phyloP scores from a whole-genome alignment of 2,113 vertebrate species.

The Cynoglossus semilaevis region DNA sequence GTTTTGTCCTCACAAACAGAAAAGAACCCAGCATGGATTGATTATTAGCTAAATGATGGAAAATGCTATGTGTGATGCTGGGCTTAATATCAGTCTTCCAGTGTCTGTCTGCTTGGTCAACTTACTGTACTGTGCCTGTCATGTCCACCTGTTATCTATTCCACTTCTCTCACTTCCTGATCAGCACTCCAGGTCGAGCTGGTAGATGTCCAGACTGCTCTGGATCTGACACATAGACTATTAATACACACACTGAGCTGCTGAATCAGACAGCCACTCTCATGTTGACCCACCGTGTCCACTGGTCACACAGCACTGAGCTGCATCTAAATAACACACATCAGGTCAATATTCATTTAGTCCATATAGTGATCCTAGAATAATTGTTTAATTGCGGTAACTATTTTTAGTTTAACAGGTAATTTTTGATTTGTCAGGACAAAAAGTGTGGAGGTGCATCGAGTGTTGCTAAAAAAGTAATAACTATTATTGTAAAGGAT shows the following conservation, averaged over 20 bases:
- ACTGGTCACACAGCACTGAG: slow-evolving; percentile 1
- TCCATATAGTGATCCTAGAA: too few relatives aligned
- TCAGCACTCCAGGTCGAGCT: slow-evolving; percentile 17
- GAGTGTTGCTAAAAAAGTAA: too few relatives aligned
- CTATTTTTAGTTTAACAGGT: too few relatives aligned
- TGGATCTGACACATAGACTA: slow-evolving; percentile 38
- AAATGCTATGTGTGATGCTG: background rate
- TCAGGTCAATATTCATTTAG: background rate
- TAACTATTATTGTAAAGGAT: too few relatives aligned
- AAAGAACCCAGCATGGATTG: background rate
- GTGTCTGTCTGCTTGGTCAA: background rate
- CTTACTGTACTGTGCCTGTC: slow-evolving; percentile 1
- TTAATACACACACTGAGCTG: slow-evolving; percentile 33
- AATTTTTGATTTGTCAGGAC: too few relatives aligned
- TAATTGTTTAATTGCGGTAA: too few relatives aligned
- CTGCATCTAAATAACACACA: slow-evolving; percentile 14
- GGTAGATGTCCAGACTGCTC: slow-evolving; percentile 28
- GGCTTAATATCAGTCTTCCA: background rate
- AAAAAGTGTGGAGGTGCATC: too few relatives aligned
- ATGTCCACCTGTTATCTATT: slow-evolving; percentile 7
- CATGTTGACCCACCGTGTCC: slow-evolving; percentile 21
- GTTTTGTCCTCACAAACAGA: too few relatives aligned
- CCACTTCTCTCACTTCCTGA: background rate
- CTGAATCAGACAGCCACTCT: slow-evolving; percentile 19
- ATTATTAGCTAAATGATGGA: background rate